Percentiles rank a stretch among this genome's conserved stretches.
phyloP scores from a whole-genome alignment of 2,113 vertebrate genomes.

The Sturnira hondurensis region DNA sequence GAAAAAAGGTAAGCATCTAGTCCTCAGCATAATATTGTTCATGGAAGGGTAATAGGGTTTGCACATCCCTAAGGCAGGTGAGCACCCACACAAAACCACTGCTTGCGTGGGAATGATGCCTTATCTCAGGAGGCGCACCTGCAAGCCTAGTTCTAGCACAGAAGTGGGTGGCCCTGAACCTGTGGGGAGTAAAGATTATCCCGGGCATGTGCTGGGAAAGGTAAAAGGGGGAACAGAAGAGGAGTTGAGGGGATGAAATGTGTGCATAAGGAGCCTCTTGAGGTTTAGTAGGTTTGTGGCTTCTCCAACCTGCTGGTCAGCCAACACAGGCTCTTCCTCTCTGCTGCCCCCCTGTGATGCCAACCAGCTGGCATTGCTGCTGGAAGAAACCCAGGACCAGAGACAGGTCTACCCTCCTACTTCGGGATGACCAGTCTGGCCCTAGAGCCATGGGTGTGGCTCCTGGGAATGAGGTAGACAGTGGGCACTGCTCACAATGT shows the following conservation, averaged over 20 bases:
- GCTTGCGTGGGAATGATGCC: too few species aligned
- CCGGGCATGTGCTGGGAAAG: neutral
- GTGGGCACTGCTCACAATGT: neutral
- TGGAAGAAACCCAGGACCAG: neutral
- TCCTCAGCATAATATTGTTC: neutral
- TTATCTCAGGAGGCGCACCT: neutral
- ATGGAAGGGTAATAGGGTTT: neutral
- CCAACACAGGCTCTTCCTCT: neutral
- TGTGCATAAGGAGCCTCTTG: too few species aligned
- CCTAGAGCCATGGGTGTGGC: neutral
- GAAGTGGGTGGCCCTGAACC: neutral
- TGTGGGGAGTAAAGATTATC: neutral
- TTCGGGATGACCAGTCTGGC: neutral
- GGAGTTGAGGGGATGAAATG: neutral
- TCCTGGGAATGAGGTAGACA: neutral
- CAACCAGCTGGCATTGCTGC: neutral
- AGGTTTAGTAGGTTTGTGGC: neutral
- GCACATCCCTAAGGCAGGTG: neutral
- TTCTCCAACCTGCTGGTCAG: neutral
- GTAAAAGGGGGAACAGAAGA: neutral
- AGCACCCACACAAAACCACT: neutral
- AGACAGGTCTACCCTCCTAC: neutral
- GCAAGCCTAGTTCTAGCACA: neutral
- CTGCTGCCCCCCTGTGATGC: neutral
- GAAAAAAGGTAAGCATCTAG: neutral